Percentiles rank a stretch among this genome's conserved stretches.
Evolutionary conservation across 2,888 invertebrate genomes (phyloP).

Genomic region (Steromphala cineraria): DNA sequence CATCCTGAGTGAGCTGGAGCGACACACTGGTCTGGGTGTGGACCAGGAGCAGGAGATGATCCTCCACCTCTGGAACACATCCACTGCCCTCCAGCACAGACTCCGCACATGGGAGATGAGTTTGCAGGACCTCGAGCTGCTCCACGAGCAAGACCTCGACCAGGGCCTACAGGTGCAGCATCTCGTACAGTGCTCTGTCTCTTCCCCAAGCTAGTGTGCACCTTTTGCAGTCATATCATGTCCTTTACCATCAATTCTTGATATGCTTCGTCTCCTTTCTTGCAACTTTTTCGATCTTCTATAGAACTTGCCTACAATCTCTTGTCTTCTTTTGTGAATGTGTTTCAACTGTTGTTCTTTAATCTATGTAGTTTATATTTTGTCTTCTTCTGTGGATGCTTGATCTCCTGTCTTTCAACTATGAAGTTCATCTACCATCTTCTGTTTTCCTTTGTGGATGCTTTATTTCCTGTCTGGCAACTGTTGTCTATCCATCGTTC

Average conservation of each 20-base stretch:
- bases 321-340: too few relatives aligned
- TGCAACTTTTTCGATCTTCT: too few relatives aligned
- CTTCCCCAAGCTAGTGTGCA: neutral
- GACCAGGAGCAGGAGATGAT: constrained; percentile 59
- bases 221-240: too few relatives aligned
- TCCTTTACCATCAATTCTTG: too few relatives aligned
- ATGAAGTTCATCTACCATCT: neutral
- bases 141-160: constrained; percentile 49
- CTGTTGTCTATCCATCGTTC: too few relatives aligned
- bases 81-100: constrained; percentile 53
- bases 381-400: neutral
- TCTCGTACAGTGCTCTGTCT: neutral
- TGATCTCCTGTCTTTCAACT: neutral
- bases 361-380: too few relatives aligned
- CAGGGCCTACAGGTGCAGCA: constrained; percentile 59
- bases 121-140: constrained; percentile 57
- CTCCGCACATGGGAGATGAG: constrained; percentile 58
- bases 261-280: too few relatives aligned
- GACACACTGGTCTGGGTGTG: constrained; percentile 52
- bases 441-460: neutral
- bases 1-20: constrained; percentile 63
- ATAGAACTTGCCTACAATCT: too few relatives aligned
- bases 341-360: too few relatives aligned
- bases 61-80: constrained; percentile 62
- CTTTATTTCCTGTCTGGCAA: neutral